Base-by-base conservation (phyloP, 1,140 invertebrate genomes). In the Sycobia sp. region DNA sequence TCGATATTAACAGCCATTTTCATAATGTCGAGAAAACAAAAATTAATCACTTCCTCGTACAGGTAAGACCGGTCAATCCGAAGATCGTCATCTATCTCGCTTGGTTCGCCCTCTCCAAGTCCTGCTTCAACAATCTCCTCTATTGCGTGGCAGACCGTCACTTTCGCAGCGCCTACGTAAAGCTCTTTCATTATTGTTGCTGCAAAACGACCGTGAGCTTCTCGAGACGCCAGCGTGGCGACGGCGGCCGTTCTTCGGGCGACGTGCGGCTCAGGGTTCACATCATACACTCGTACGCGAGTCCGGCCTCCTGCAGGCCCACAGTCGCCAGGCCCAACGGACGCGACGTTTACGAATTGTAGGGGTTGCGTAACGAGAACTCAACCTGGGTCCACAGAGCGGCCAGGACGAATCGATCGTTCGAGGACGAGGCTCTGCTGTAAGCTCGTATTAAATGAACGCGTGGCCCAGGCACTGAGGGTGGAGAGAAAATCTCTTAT, bases 111-210 rank as follows among this genome's bases (percentile, higher is more conserved):
- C 76, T 91, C 1, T 84, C 83, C 46, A 90, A 91, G 63, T 88
- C 88, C 0, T 87, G 89, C 55, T 72, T 90, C 39, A 88, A 88
- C 65, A 88, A 86, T 67, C 81, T 90, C 4, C 72, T 91, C 1
- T 91, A 91, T 70, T 87, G 87, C 57, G 76, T 86, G 0, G 75
- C 84, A 3, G 88, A 90, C 70, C 79, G 85, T 0, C 86, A 89
- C 72, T 92, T 91, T 70, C 82, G 90, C n/a, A 87, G 84, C 62
- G 90, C 90, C 4, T 94, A 90, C 72, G 82, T 88, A 20, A 89
- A 91, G 71, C 76, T 93, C 10, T 93, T 92, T 71, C 86, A 92
- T 67, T 93, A 93, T 67, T 93, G 91, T 72, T 93, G 89, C 71
- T 92, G 91, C 78, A 93, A 93, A 75, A 91, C 87, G 7, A 89